These are phyloP conservation scores for Euzophera pinguis DNA, from an alignment of 2,888 invertebrate species.

Conservation along the genomic window DNA sequence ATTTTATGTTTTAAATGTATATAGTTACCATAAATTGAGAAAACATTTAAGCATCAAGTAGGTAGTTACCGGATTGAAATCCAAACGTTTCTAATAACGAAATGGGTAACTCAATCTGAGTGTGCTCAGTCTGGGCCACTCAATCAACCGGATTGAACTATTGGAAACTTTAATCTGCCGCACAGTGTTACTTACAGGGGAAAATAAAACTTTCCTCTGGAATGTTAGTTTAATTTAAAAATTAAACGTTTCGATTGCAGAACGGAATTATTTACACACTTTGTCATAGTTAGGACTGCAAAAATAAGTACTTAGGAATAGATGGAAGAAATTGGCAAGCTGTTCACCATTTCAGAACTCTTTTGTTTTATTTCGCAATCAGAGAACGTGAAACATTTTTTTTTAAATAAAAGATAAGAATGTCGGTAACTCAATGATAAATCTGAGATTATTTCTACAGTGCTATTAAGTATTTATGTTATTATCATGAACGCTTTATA, in stretches of 20 bases:
- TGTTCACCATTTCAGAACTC: too few species aligned
- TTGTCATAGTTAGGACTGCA: background rate
- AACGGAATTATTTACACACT: background rate
- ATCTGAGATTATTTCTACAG: too few species aligned
- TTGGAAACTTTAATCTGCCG: constrained; percentile 9
- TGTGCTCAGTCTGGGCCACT: constrained; percentile 43
- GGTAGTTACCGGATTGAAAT: background rate
- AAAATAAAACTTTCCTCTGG: constrained; percentile 20
- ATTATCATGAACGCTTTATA: too few species aligned
- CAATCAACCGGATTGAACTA: constrained; percentile 57
- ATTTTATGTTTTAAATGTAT: too few species aligned
- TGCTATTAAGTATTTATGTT: too few species aligned
- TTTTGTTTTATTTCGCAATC: too few species aligned
- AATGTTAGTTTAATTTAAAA: constrained; percentile 1
- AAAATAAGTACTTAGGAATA: too few species aligned
- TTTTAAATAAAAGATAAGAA: too few species aligned
- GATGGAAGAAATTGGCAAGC: too few species aligned
- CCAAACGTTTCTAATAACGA: constrained; percentile 4
- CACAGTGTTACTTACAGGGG: constrained; percentile 15
- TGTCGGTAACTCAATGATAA: too few species aligned
- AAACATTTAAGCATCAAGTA: background rate
- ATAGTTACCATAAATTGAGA: too few species aligned
- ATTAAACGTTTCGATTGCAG: background rate
- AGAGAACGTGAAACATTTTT: too few species aligned
- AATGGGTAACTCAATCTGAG: constrained; percentile 24